phyloP scores from a whole-genome alignment of 2,888 invertebrate genomes.

The Helobdella robusta region DNA sequence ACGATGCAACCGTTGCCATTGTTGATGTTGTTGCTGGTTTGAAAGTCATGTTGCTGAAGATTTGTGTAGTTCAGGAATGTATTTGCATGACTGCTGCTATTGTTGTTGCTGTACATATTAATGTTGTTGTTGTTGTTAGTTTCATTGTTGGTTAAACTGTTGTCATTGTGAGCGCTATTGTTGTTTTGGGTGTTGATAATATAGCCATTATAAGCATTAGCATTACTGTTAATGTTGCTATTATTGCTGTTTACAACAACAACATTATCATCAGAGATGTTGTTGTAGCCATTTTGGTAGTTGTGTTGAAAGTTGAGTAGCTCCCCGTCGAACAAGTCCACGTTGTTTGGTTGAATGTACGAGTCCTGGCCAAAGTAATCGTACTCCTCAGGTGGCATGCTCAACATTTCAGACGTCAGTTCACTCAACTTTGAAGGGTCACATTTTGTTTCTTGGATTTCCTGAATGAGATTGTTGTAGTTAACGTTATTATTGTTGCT shows the following conservation, averaged over 20 bases:
- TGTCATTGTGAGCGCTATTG: too few species aligned
- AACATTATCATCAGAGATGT: background rate
- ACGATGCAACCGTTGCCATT: too few species aligned
- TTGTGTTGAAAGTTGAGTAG: background rate
- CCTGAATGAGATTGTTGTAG: too few species aligned
- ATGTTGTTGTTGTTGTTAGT: background rate
- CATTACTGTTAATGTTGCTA: too few species aligned
- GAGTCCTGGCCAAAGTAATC: background rate
- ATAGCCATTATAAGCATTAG: too few species aligned
- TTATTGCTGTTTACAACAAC: too few species aligned
- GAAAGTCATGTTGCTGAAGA: background rate
- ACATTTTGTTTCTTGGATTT: too few species aligned
- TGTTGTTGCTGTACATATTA: background rate
- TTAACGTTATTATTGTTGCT: constrained; percentile 6
- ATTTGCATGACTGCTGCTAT: background rate
- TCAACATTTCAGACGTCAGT: background rate
- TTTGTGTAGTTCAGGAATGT: background rate
- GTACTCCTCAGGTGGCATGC: background rate
- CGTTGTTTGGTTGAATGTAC: background rate
- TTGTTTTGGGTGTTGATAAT: too few species aligned
- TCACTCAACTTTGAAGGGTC: background rate
- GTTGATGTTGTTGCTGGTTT: background rate
- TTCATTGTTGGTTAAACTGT: background rate
- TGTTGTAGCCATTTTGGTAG: background rate
- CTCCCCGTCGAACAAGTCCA: background rate